A percentile compares a stretch with the other conserved stretches of the same genome.
Evolutionary conservation across 2,113 vertebrate species (phyloP).

Genomic region (Hemiprocne comata): DNA sequence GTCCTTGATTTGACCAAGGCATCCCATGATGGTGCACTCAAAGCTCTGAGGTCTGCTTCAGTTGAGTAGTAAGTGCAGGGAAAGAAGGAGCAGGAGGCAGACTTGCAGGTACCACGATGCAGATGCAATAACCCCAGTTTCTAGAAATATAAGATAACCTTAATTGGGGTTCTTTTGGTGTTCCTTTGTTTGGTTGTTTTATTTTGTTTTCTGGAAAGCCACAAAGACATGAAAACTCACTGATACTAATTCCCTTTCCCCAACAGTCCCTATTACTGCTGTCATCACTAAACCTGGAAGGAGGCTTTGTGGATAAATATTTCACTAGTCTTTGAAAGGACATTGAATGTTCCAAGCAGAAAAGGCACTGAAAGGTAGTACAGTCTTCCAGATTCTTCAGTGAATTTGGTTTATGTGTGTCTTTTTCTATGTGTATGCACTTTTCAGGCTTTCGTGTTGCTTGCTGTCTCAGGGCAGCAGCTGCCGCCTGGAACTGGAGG

Average conservation of each 20-base stretch:
- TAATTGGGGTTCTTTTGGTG: neutral
- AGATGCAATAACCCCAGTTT: neutral
- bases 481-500: neutral
- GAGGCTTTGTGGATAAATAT: neutral
- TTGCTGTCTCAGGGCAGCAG: neutral
- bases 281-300: neutral
- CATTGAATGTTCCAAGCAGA: neutral
- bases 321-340: neutral
- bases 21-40: neutral
- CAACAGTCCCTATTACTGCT: neutral
- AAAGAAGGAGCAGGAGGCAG: neutral
- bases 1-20: neutral
- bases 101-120: neutral
- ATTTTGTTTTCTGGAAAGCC: neutral
- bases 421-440: accelerated
- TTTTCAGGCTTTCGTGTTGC: neutral
- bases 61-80: neutral
- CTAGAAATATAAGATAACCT: neutral
- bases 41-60: neutral
- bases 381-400: neutral
- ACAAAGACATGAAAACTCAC: neutral
- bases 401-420: neutral
- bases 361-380: neutral
- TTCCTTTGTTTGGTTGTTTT: neutral
- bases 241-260: neutral